Evolutionary conservation across 2,113 vertebrate genomes (phyloP), one percentile per base, ranked within the genome.

Genomic region (Dendrocopos noguchii): DNA sequence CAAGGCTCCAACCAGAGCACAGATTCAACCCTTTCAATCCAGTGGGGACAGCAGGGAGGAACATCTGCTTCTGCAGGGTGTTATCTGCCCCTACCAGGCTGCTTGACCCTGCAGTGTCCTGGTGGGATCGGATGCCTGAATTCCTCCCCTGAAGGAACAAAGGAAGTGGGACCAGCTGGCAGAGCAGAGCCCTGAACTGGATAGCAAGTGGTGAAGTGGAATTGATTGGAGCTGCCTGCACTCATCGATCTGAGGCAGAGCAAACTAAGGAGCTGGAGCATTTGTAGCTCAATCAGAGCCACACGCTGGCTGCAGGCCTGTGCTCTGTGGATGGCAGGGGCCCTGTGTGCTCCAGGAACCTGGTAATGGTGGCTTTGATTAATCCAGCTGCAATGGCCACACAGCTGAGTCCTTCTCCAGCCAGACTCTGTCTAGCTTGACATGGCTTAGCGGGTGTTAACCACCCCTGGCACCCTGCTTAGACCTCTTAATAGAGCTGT

Each of bases 221-320:
- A 96, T 93, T 94, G 95, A 95, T 96, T 33, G 33, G 84, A 87
- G 71, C 84, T 3, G 63, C 84, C 88, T 55, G 60, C 71, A 5
- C 33, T 76, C 67, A 96, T 95, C 10, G 81, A 96, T 95, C 78
- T 3, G 66, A 92, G 83, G 74, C 82, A 68, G 74, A 76, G 91
- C 67, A 84, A 80, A 87, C 86, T 31, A 11, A 84, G 74, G 77
- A 88, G 74, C 88, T 70, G 91, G 28, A 91, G 87, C 71, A 18
- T 91, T 90, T 94, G 92, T 86, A 94, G 93, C 92, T 96, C 94
- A 88, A 91, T 95, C 94, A 91, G 86, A 68, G 55, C 1, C 1
- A 59, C 3, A 2, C 28, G 63, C 55, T 0, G 1, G 50, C 8
- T 52, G 73, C 66, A 56, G 44, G 44, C 80, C n/a, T 27, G 20